A percentile compares a stretch with the other conserved stretches of the same genome.
Evolutionary conservation across 1,140 invertebrate species (phyloP).

Genomic region (Mercenaria mercenaria): DNA sequence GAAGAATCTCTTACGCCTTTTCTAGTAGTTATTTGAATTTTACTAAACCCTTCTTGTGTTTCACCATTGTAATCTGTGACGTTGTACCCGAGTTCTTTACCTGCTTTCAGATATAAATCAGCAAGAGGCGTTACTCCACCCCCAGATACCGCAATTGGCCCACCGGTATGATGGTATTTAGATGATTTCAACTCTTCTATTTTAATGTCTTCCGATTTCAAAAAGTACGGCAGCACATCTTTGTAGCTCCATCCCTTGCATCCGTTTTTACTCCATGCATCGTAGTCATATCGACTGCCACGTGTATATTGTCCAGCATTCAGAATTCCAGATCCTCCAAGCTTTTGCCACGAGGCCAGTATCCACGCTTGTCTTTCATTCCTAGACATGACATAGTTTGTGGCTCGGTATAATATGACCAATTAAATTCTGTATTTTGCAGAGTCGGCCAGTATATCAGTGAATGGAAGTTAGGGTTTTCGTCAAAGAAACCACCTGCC

Average conservation of each 20-base stretch:
- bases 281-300: constrained; percentile 96
- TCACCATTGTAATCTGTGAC: constrained; percentile 40
- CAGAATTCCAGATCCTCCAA: constrained; percentile 94
- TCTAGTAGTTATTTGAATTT: constrained; percentile 69
- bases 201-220: constrained; percentile 46
- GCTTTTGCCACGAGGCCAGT: constrained; percentile 73
- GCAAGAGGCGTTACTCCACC: background rate
- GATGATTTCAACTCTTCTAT: background rate
- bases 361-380: constrained; percentile 91
- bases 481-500: constrained; percentile 96
- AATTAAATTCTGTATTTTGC: constrained; percentile 89
- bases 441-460: constrained; percentile 58
- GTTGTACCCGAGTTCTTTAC: constrained; percentile 24
- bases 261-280: constrained; percentile 94
- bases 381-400: constrained; percentile 88
- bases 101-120: constrained; percentile 37
- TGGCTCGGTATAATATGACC: constrained; percentile 96
- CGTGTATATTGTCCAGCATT: constrained; percentile 98
- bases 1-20: constrained; percentile 75
- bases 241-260: constrained; percentile 96
- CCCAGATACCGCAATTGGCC: background rate
- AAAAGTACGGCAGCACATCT: constrained; percentile 92
- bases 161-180: background rate
- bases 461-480: constrained; percentile 90
- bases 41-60: constrained; percentile 52